Evolutionary conservation across 1,140 invertebrate species (phyloP), one percentile per base, ranked within the genome.

Genomic region (Drosophila miranda): DNA sequence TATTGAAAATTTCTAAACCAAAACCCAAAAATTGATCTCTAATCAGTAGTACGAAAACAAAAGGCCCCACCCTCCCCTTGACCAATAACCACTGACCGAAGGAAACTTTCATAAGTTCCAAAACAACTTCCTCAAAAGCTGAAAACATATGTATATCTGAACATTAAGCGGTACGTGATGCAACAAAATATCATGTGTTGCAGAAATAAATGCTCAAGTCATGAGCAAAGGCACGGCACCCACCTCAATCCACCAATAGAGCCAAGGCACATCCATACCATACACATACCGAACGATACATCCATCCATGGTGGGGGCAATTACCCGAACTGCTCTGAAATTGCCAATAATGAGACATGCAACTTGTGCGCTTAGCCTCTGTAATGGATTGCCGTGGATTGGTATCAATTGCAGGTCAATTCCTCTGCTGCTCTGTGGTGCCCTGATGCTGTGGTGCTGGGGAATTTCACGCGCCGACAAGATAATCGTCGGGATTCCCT

Each of bases 301-400:
- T 52, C 42, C 21, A 16, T 44, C 58, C 38, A 16, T 51, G 42
- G 68, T 30, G 42, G 41, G 52, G 59, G 63, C 78, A 87, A 87
- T 87, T 87, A 78, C 82, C 62, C 64, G 81, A 67, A 67, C 61
- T 63, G 82, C 78, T 82, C 78, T 64, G 66, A 88, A 90, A 90
- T 90, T 89, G 80, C 82, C 83, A 88, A 90, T 90, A 90, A 90
- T 90, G 83, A 89, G 88, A 88, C 88, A 90, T 89, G 83, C 89
- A 90, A 80, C 83, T 77, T 76, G 81, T 79, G 80, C 78, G 82
- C 82, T 89, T 89, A 88, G 87, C 82, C 77, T 51, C 79, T 76
- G 80, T 90, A 90, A 90, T 90, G 79, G 87, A 90, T 89, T 90
- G 88, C 80, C 84, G 51, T 73, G 78, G 79, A 88, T 88, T 84